A percentile compares a stretch with the other conserved stretches of the same genome.
Evolutionary conservation across 53 echinoderm and acorn worm genomes (phyloP).

Genomic region (Antedon mediterranea): DNA sequence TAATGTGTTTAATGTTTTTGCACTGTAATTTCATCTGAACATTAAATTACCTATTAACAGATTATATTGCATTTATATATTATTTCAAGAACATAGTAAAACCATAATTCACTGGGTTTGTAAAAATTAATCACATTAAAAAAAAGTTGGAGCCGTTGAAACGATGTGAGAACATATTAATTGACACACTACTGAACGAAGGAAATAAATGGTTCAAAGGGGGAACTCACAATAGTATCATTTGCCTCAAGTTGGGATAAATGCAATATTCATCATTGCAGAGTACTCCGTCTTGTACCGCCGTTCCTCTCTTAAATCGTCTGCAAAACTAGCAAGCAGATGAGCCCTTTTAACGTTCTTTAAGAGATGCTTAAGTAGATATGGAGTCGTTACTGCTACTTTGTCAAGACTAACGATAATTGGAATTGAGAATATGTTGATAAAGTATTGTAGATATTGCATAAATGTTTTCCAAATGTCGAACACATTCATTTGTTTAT

Average conservation of each 20-base stretch:
- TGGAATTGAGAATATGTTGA: not conserved
- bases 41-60: no score
- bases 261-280: not conserved
- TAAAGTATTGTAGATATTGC: not conserved
- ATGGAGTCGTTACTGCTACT: not conserved
- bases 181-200: not conserved
- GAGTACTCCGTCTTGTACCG: no score
- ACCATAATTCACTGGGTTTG: no score
- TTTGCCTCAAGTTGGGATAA: not conserved
- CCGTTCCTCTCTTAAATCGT: not conserved
- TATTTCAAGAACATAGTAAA: no score
- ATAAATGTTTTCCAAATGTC: not conserved
- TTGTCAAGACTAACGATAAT: not conserved
- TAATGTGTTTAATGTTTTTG: no score
- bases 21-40: no score
- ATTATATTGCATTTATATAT: no score
- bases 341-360: not conserved
- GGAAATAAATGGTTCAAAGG: not conserved
- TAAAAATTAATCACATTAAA: not conserved
- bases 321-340: not conserved
- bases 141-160: not conserved
- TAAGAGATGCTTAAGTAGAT: not conserved
- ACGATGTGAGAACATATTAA: not conserved
- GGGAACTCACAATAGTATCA: not conserved
- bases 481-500: no score